Base-by-base conservation (phyloP, 2,888 invertebrate genomes). In the Synanthedon myopaeformis region DNA sequence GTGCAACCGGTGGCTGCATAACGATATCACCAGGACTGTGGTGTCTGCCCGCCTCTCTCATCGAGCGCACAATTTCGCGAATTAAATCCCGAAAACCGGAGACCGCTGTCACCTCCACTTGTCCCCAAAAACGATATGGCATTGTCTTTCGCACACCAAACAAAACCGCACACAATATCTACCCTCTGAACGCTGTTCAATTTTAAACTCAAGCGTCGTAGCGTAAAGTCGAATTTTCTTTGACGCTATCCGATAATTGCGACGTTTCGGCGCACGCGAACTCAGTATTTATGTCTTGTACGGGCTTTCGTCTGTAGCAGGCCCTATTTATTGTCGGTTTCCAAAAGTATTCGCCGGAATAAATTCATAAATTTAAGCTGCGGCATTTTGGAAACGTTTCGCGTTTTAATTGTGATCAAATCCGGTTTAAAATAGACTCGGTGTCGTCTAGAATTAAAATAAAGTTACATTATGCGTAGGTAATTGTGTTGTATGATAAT, bases 121-220 rank as follows among this genome's bases (percentile, higher is more conserved):
- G 80, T 79, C 78, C 75, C 78, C 76, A 76, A 79, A 82, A 82
- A 76, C 76, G 74, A 76, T 76, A 76, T 64, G 67, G 78, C 78
- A 82, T 82, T 83, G 83, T 82, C 79, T 82, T 68, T 52, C 53
- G 52, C 14, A 42, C 52, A 28, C 48, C 54, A 55, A 42, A 42
- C 51, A 42, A 41, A 53, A 53, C 49, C 56, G 41, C 35, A 51
- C 12, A 54, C 52, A 51, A 35, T 35, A 35, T 35, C 51, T 59
- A 57, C 54, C 19, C 51, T 12, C 8, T 4, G 48, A 51, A 10
- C 41, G 13, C 23, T 5, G 17, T 53, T 50, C 13, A 70, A 60
- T 60, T 55, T 64, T 13, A 58, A 62, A 45, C 52, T 11, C 52
- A 41, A 48, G 17, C 4, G 10, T 11, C 52, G 4, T 49, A 13